Evolutionary conservation across 2,797 vertebrate genomes (phyloP).

Genomic region (Sebastolobus alascanus): DNA sequence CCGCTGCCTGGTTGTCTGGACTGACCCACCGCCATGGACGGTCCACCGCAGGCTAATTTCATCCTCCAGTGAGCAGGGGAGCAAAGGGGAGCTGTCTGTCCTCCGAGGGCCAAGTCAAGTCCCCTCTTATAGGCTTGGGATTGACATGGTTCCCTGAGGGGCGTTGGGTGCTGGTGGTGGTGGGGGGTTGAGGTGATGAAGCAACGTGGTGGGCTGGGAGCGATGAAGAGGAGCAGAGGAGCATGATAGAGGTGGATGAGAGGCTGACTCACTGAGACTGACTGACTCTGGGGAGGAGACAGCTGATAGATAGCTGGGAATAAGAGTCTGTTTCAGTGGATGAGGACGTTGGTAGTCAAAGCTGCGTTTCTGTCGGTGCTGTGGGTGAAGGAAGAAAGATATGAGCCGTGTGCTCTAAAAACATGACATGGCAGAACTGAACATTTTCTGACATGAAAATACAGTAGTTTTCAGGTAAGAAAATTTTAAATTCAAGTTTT

Average conservation of each 20-base stretch:
- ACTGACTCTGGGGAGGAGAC: constrained; percentile 36
- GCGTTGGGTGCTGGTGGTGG: constrained; percentile 21
- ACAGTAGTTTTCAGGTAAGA: not conserved
- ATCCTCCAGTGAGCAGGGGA: constrained; percentile 71
- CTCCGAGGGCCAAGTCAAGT: constrained; percentile 50
- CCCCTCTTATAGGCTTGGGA: constrained; percentile 55
- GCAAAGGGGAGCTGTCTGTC: constrained; percentile 67
- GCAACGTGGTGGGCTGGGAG: constrained; percentile 20
- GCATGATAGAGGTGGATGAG: constrained; percentile 38
- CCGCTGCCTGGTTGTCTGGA: constrained; percentile 56
- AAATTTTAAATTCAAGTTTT: not conserved
- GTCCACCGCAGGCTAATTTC: constrained; percentile 74
- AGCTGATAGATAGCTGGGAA: constrained; percentile 39
- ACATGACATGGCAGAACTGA: not conserved
- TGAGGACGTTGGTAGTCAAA: constrained; percentile 35
- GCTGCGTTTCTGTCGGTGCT: constrained; percentile 1
- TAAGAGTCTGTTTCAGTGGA: constrained; percentile 41
- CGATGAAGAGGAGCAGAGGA: constrained; percentile 15
- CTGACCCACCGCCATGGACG: constrained; percentile 57
- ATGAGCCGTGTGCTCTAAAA: not conserved
- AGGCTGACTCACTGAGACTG: constrained; percentile 47
- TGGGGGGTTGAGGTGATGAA: constrained; percentile 15
- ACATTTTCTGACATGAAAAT: not conserved
- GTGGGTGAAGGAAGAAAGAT: not conserved
- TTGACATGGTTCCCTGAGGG: constrained; percentile 69